Base-by-base conservation (phyloP, 1,140 invertebrate genomes). In the Aphidius ervi region DNA sequence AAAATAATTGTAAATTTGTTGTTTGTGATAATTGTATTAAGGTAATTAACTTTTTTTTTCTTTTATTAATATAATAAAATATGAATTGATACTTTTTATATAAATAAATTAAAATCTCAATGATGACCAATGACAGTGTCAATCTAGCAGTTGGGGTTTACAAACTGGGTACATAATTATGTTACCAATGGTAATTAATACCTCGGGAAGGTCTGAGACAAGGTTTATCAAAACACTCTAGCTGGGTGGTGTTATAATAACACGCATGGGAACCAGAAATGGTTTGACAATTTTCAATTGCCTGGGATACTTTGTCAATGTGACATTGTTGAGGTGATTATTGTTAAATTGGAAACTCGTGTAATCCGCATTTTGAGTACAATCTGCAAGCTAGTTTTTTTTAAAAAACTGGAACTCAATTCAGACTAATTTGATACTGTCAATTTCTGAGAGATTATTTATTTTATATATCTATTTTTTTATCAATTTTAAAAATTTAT, bases 21-120 rank as follows among this genome's bases (percentile, higher is more conserved):
- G 79, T 88, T 47, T 88, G 87, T 70, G 78, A 83, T 57, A 70
- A 68, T 40, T 88, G 87, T 70, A 79, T 87, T 39, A 80, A 84
- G 77, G 86, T 88, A 74, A 80, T 73, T 67, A 42, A 63, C 46
- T 16, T 16, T 16, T 45, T 61, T 46, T 40, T 39, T 37, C 5
- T 42, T 52, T 46, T 5, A 42, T 55, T 4, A 45, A 46, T 9
- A n/a, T n/a, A n/a, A 6, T 54, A 42, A 54, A 54, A 4, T n/a
- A 7, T 48, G n/a, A n/a, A 16, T 5, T 47, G 7, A 16, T 37
- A 46, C 3, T 20, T 31, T 49, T 23, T 9, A 37, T 8, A 31
- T 8, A 31, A 20, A 37, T 16, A 49, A 23, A 16, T 49, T 31
- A 4, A 46, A 55, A 67, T 65, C 76, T 72, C 77, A 58, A 78